A percentile compares a stretch with the other conserved stretches of the same genome.
Evolutionary conservation across 2,888 invertebrate species (phyloP).

Genomic region (Seira ritae): DNA sequence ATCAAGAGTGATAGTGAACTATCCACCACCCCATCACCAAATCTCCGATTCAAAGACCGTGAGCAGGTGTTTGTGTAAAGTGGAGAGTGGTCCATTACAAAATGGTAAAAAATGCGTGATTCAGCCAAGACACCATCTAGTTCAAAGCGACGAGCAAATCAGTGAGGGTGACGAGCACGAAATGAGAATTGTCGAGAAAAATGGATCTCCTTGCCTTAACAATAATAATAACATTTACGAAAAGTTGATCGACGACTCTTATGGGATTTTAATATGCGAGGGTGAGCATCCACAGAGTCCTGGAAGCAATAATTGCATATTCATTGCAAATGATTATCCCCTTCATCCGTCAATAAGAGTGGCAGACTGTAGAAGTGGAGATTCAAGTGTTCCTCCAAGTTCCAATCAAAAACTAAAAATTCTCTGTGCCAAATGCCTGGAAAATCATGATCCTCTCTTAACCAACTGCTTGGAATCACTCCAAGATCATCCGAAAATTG

Average conservation of each 20-base stretch:
- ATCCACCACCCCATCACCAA: conserved; percentile 62
- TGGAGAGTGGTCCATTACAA: conserved; percentile 36
- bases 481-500: conserved; percentile 25
- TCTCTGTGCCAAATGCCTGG: conserved; percentile 73
- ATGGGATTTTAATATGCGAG: conserved; percentile 74
- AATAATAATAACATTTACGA: conserved; percentile 68
- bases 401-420: conserved; percentile 70
- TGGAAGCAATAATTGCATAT: conserved; percentile 30
- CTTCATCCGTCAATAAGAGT: conserved; percentile 17
- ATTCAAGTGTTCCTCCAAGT: conserved; percentile 46
- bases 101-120: conserved; percentile 27
- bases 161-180: not conserved
- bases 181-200: conserved; percentile 9
- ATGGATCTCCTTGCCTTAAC: conserved; percentile 2
- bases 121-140: not conserved
- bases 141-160: not conserved
- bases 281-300: conserved; percentile 61
- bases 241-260: conserved; percentile 73
- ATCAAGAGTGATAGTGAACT: conserved; percentile 71
- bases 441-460: conserved; percentile 74
- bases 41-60: conserved; percentile 59
- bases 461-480: conserved; percentile 68
- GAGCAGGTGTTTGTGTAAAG: conserved; percentile 69
- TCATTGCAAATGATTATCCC: conserved; percentile 9
- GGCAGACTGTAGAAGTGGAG: conserved; percentile 7